Percentiles rank a stretch among this genome's conserved stretches.
Conservation (phyloP, 2,797 vertebrate species). For the Ctenopoma kingsleyae region DNA sequence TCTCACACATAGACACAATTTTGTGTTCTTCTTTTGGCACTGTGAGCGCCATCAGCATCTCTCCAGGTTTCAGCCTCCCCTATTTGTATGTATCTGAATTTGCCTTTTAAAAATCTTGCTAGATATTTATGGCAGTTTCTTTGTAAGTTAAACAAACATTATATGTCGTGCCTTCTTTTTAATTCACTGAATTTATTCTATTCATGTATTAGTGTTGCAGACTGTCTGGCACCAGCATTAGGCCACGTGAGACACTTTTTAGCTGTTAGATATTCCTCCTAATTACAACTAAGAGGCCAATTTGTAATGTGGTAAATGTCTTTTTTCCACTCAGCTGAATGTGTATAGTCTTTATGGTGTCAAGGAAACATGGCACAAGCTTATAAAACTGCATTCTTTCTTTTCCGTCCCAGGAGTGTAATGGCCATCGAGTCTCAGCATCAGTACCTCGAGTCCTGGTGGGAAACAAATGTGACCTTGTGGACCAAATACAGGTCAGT, state of each 20-base stretch:
- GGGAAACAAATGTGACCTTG: slow-evolving; percentile 97
- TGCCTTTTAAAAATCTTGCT: no score
- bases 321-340: not conserved
- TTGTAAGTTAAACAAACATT: no score
- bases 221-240: no score
- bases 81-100: slow-evolving; percentile 1
- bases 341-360: not conserved
- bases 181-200: no score
- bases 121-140: no score
- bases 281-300: no score
- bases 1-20: not conserved
- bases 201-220: no score
- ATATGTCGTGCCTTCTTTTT: no score
- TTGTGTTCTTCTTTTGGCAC: slow-evolving; percentile 4
- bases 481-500: slow-evolving; percentile 88
- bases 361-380: not conserved
- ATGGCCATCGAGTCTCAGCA: slow-evolving; percentile 92
- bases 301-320: not conserved
- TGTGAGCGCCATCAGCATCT: not conserved
- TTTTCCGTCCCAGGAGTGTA: slow-evolving; percentile 89
- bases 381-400: slow-evolving; percentile 49
- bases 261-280: no score
- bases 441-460: slow-evolving; percentile 93
- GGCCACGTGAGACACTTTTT: no score
- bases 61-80: not conserved